phyloP scores from a whole-genome alignment of 1,140 invertebrate genomes.

The Cherax destructor region DNA sequence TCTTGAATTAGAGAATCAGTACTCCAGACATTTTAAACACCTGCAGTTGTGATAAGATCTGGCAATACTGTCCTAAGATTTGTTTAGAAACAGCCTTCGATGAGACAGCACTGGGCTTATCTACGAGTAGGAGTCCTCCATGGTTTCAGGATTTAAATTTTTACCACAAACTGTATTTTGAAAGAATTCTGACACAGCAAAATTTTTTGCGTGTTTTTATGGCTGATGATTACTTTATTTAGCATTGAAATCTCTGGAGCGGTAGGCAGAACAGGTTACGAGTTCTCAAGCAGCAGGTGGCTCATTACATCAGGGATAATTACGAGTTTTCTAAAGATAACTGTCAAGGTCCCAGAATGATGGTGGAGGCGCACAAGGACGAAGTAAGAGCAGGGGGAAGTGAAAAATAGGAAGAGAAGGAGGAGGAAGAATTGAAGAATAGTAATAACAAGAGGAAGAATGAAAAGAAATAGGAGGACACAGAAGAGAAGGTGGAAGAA shows the following conservation, averaged over 20 bases:
- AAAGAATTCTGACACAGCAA: too few species aligned
- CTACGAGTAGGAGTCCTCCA: not conserved
- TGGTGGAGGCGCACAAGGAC: not conserved
- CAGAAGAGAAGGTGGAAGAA: too few species aligned
- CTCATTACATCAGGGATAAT: not conserved
- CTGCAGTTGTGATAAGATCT: not conserved
- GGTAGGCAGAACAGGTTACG: constrained; percentile 13
- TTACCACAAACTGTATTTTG: too few species aligned
- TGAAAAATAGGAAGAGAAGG: not conserved
- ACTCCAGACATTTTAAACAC: constrained; percentile 13
- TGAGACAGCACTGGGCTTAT: not conserved
- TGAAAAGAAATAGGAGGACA: not conserved
- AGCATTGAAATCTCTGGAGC: constrained; percentile 47
- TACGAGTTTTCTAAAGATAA: constrained; percentile 9
- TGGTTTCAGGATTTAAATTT: not conserved
- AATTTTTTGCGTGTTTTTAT: not conserved
- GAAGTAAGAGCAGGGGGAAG: not conserved
- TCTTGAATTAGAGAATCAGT: constrained; percentile 22
- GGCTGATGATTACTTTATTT: constrained; percentile 48
- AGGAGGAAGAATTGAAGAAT: not conserved
- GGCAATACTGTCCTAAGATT: not conserved
- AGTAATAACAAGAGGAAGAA: not conserved
- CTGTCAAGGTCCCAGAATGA: not conserved
- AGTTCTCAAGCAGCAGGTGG: not conserved
- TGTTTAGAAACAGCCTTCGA: not conserved